These are phyloP conservation scores for Ifrita kowaldi DNA, from an alignment of 2,113 vertebrate genomes.

Conservation along the genomic window DNA sequence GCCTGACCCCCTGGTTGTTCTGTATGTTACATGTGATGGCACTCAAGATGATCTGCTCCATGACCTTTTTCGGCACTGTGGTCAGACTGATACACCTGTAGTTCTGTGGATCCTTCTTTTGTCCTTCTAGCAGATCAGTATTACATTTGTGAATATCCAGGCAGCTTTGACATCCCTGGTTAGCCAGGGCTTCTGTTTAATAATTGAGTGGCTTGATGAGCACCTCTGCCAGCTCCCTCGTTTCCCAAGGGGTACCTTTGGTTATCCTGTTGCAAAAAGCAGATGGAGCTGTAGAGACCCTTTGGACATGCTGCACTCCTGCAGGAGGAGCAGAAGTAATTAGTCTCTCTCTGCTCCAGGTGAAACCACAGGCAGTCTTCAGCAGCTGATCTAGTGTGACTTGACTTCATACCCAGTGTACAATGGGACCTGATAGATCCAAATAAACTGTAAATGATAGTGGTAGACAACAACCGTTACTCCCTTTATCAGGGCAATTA, in stretches of 20 bases:
- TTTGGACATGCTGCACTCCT: fast-evolving
- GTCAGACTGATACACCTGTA: background rate
- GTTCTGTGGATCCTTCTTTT: background rate
- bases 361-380: background rate
- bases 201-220: background rate
- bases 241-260: background rate
- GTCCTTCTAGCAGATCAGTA: background rate
- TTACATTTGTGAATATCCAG: background rate
- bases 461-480: background rate
- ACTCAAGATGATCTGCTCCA: background rate
- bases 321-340: background rate
- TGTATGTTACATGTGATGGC: background rate
- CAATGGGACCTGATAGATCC: background rate
- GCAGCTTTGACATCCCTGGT: background rate
- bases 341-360: background rate
- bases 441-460: background rate
- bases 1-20: background rate
- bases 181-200: background rate
- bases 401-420: background rate
- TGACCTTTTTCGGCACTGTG: fast-evolving
- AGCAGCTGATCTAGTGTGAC: background rate
- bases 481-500: background rate
- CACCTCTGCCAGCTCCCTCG: background rate
- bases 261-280: background rate
- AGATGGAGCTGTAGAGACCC: background rate